Conservation (phyloP, 2,888 invertebrate genomes). For the Tromatobia lineatoria region DNA sequence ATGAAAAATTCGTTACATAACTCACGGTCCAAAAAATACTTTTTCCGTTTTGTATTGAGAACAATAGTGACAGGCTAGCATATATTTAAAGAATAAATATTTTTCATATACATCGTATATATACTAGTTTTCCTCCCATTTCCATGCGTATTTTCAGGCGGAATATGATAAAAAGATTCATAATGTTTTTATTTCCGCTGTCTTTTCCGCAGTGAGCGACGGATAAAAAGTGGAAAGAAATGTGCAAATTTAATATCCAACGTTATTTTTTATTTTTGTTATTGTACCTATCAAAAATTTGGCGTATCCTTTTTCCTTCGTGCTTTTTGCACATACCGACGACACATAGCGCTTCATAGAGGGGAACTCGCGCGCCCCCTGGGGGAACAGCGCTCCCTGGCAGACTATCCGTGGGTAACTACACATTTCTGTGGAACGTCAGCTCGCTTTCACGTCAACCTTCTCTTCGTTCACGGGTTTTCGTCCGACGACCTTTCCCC, state of each 20-base stretch:
- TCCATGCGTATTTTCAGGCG: background rate
- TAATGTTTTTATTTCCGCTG: background rate
- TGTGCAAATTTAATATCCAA: slow-evolving; percentile 5
- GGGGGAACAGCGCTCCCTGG: background rate
- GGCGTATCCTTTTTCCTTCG: background rate
- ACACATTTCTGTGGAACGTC: slow-evolving; percentile 48
- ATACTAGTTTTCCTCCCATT: background rate
- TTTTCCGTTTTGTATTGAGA: background rate
- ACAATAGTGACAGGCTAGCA: background rate
- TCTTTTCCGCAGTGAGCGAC: background rate
- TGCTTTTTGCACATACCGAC: slow-evolving; percentile 16
- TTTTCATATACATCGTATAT: background rate
- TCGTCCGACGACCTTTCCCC: slow-evolving; percentile 35
- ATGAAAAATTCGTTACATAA: too few species aligned
- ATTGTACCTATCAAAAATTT: slow-evolving; percentile 1
- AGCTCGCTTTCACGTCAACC: slow-evolving; percentile 53
- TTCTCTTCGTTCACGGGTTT: slow-evolving; percentile 53
- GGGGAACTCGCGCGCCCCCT: background rate
- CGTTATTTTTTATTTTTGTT: background rate
- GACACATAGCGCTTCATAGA: background rate
- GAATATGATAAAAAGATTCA: background rate
- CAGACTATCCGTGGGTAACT: slow-evolving; percentile 23
- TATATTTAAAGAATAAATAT: background rate
- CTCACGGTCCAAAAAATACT: background rate
- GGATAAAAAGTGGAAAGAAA: background rate